phyloP scores from a whole-genome alignment of 2,888 invertebrate species.

The Pseudeuparius sepicola region DNA sequence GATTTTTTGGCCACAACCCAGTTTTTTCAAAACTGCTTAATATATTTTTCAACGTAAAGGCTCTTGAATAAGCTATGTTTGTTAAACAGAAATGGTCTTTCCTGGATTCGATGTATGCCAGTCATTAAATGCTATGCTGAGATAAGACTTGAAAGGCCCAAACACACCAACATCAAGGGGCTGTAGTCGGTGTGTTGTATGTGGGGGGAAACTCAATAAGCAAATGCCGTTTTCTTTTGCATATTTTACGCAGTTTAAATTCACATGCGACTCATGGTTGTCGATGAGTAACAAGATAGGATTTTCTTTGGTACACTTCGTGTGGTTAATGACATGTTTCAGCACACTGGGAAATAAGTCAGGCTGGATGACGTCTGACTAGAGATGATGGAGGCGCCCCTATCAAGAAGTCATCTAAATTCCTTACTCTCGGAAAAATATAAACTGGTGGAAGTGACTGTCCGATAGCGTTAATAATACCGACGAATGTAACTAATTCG shows the following conservation, averaged over 20 bases:
- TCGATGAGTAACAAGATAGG: neutral
- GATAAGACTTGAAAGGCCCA: slow-evolving; percentile 27
- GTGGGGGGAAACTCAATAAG: slow-evolving; percentile 31
- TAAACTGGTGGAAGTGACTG: neutral
- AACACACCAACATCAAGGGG: slow-evolving; percentile 19
- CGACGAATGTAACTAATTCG: slow-evolving; percentile 3
- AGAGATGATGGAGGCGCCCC: neutral
- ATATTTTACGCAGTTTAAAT: no score
- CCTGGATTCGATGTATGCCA: slow-evolving; percentile 18
- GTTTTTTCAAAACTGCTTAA: neutral
- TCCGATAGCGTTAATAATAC: slow-evolving; percentile 1
- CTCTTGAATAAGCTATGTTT: slow-evolving; percentile 8
- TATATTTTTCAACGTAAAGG: slow-evolving; percentile 14
- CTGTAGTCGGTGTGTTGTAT: slow-evolving; percentile 27
- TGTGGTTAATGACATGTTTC: slow-evolving; percentile 14
- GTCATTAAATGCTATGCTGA: slow-evolving; percentile 21
- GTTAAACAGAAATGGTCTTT: slow-evolving; percentile 24
- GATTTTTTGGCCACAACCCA: slow-evolving; percentile 6
- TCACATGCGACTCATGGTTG: neutral
- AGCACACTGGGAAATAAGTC: slow-evolving; percentile 14
- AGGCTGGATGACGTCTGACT: slow-evolving; percentile 16
- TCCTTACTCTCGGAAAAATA: slow-evolving; percentile 2
- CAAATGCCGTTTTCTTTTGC: no score
- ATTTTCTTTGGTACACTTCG: slow-evolving; percentile 2
- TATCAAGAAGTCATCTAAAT: neutral